Evolutionary conservation across 1,140 invertebrate genomes (phyloP).

Genomic region (Pomacea maculata): DNA sequence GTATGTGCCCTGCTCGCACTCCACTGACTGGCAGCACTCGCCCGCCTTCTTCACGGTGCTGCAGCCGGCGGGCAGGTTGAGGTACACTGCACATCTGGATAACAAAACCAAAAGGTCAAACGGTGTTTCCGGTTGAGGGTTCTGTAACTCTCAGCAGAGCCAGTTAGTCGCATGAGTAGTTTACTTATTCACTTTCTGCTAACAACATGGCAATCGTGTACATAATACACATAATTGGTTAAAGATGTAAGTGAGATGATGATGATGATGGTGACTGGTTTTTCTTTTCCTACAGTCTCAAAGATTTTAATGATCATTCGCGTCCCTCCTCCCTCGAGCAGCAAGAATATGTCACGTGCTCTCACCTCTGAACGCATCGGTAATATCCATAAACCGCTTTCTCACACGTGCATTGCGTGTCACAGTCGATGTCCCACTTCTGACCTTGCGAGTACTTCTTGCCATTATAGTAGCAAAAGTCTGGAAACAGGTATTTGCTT

Average conservation of each 20-base stretch:
- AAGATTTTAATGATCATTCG: too few species aligned
- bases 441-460: slow-evolving; percentile 33
- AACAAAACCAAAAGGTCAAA: not conserved
- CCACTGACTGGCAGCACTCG: slow-evolving; percentile 44
- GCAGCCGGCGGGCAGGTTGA: slow-evolving; percentile 48
- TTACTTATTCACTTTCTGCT: too few species aligned
- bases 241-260: too few species aligned
- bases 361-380: slow-evolving; percentile 24
- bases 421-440: slow-evolving; percentile 44
- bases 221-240: too few species aligned
- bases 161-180: too few species aligned
- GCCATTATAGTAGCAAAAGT: slow-evolving; percentile 44
- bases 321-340: too few species aligned
- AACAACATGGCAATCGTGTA: too few species aligned
- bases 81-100: slow-evolving; percentile 51
- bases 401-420: slow-evolving; percentile 44
- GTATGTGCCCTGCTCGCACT: slow-evolving; percentile 47
- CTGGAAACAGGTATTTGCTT: not conserved
- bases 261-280: too few species aligned
- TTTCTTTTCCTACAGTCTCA: too few species aligned
- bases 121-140: too few species aligned
- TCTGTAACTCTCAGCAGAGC: too few species aligned
- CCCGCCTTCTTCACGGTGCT: slow-evolving; percentile 29
- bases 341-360: too few species aligned
- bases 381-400: slow-evolving; percentile 39